phyloP scores from a whole-genome alignment of 2,888 invertebrate genomes.

The Rhagonycha lutea region DNA sequence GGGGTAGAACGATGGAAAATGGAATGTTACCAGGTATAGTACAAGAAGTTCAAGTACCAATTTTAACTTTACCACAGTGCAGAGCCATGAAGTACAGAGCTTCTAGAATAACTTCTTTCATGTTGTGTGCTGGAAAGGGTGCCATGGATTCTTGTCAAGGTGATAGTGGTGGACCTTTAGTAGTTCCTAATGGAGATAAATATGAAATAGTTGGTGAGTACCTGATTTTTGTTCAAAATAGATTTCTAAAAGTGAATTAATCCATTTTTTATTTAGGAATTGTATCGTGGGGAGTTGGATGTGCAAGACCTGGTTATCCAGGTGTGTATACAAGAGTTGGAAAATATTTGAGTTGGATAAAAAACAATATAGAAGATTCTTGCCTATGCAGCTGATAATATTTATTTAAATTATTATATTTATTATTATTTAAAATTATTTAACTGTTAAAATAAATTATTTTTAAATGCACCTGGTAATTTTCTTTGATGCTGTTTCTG shows the following conservation, averaged over 20 bases:
- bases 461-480: neutral
- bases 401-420: neutral
- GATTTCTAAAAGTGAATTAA: neutral
- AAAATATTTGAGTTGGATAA: conserved; percentile 75
- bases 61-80: conserved; percentile 77
- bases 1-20: conserved; percentile 84
- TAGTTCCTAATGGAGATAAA: conserved; percentile 75
- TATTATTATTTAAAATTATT: neutral
- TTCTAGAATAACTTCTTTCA: conserved; percentile 79
- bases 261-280: conserved; percentile 60
- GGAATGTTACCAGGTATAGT: conserved; percentile 78
- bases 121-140: conserved; percentile 84
- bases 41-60: conserved; percentile 84
- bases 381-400: conserved; percentile 64
- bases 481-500: too few species aligned
- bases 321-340: conserved; percentile 76
- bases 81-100: conserved; percentile 83
- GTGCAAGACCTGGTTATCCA: conserved; percentile 73
- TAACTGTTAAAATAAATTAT: neutral
- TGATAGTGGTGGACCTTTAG: conserved; percentile 83
- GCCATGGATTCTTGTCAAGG: conserved; percentile 87
- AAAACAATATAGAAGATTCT: conserved; percentile 72
- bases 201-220: conserved; percentile 79
- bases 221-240: neutral
- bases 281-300: conserved; percentile 86